Percentiles rank a stretch among this genome's conserved stretches.
phyloP scores from a whole-genome alignment of 2,797 vertebrate genomes.

The Macropodus opercularis region DNA sequence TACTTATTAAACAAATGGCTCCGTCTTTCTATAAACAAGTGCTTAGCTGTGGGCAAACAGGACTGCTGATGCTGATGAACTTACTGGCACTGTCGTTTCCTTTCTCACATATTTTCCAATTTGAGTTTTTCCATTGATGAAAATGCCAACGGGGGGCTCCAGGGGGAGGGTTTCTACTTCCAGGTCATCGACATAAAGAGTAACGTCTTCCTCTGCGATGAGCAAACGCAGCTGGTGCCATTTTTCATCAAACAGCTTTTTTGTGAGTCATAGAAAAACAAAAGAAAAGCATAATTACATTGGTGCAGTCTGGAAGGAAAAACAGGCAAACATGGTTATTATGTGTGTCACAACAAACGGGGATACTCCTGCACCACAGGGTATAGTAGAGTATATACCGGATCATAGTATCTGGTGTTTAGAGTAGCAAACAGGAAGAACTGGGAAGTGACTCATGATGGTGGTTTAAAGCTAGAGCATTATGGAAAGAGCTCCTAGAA shows the following conservation, averaged over 20 bases:
- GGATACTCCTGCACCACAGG: no score
- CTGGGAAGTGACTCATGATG: no score
- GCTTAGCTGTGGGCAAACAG: constrained; percentile 13
- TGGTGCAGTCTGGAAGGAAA: neutral
- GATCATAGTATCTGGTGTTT: no score
- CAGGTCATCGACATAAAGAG: constrained; percentile 92
- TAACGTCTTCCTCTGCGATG: constrained; percentile 92
- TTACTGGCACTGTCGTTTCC: constrained; percentile 95
- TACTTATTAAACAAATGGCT: constrained; percentile 35
- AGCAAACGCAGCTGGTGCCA: constrained; percentile 96
- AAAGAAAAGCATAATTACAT: constrained; percentile 21
- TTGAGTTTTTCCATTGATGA: constrained; percentile 95
- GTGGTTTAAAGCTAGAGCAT: no score
- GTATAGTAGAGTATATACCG: no score
- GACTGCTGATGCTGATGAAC: constrained; percentile 39
- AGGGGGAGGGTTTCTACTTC: constrained; percentile 87
- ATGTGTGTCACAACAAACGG: neutral
- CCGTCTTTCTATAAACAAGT: constrained; percentile 19
- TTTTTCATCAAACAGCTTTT: constrained; percentile 92
- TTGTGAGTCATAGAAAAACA: constrained; percentile 41
- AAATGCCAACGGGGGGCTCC: constrained; percentile 92
- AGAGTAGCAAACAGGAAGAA: no score
- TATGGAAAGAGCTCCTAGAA: no score
- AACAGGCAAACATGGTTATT: neutral
- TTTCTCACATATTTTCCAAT: constrained; percentile 95